Percentiles rank a stretch among this genome's conserved stretches.
Conservation (phyloP, 1,140 invertebrate species). For the Drosophila pallidifrons region DNA sequence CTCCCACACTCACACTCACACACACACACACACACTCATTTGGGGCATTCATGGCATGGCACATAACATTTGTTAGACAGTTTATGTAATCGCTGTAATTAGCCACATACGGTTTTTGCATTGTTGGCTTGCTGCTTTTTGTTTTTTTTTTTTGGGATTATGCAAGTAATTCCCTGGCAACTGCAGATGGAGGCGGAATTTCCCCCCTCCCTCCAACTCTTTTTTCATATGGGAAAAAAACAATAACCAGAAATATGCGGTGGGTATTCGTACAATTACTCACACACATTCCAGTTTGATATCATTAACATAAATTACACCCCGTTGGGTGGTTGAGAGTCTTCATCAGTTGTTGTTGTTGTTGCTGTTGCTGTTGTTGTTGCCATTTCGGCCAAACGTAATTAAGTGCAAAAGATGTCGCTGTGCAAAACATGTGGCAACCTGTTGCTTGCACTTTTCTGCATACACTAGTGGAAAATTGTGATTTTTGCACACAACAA, state of each 20-base stretch:
- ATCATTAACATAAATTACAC: slow-evolving; percentile 65
- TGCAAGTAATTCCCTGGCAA: slow-evolving; percentile 46
- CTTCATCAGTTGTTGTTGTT: background rate
- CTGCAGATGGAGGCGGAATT: slow-evolving; percentile 13
- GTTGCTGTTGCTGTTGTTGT: slow-evolving; percentile 11
- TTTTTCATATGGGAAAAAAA: slow-evolving; percentile 41
- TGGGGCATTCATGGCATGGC: slow-evolving; percentile 1
- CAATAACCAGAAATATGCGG: slow-evolving; percentile 77
- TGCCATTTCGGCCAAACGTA: slow-evolving; percentile 25
- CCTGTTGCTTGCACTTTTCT: slow-evolving; percentile 64
- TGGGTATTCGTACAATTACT: background rate
- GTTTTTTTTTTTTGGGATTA: slow-evolving; percentile 37
- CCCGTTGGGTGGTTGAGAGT: background rate
- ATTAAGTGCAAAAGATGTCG: slow-evolving; percentile 69
- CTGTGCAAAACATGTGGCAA: slow-evolving; percentile 27
- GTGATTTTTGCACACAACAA: slow-evolving; percentile 3
- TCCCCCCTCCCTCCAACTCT: no score
- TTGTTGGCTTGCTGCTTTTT: slow-evolving; percentile 37
- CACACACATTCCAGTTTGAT: slow-evolving; percentile 15
- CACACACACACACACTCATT: background rate
- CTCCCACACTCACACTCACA: background rate
- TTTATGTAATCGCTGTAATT: slow-evolving; percentile 61
- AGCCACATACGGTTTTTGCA: slow-evolving; percentile 38
- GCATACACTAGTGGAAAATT: slow-evolving; percentile 48
- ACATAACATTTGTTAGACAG: slow-evolving; percentile 32